Conservation (phyloP, 2,888 invertebrate genomes). For the Horisme vitalbata region DNA sequence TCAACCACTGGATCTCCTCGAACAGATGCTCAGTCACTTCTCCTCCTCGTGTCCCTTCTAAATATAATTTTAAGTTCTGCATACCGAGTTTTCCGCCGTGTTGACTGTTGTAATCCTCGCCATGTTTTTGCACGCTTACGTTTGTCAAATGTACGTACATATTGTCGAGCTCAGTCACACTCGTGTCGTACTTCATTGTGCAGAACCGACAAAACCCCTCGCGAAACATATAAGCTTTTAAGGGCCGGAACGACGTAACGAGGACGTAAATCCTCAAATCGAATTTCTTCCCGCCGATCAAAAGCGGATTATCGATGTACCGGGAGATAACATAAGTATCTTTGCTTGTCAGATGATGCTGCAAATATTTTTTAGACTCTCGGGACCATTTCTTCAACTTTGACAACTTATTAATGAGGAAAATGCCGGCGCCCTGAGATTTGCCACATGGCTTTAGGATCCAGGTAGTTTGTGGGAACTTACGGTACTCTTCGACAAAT, state of each 20-base stretch:
- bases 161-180: constrained; percentile 92
- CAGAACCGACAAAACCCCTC: constrained; percentile 97
- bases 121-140: constrained; percentile 97
- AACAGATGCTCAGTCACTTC: constrained; percentile 93
- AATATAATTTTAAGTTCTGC: constrained; percentile 92
- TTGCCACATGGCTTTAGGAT: constrained; percentile 98
- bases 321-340: constrained; percentile 97
- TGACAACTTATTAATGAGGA: constrained; percentile 95
- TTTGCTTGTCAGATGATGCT: constrained; percentile 89
- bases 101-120: constrained; percentile 93
- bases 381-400: constrained; percentile 95
- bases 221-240: constrained; percentile 95
- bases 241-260: constrained; percentile 95
- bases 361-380: constrained; percentile 92
- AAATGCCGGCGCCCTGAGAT: constrained; percentile 95
- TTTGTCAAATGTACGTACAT: constrained; percentile 98
- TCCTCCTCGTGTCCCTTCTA: constrained; percentile 95
- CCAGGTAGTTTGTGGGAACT: constrained; percentile 96
- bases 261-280: constrained; percentile 95
- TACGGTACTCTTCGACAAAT: constrained; percentile 97
- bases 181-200: constrained; percentile 95
- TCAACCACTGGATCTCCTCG: constrained; percentile 92
- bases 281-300: constrained; percentile 97
- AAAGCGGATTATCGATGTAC: constrained; percentile 95
- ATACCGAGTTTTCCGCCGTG: constrained; percentile 98